A percentile compares a stretch with the other conserved stretches of the same genome.
Conservation (phyloP, 2,113 vertebrate genomes). For the Carassius auratus region DNA sequence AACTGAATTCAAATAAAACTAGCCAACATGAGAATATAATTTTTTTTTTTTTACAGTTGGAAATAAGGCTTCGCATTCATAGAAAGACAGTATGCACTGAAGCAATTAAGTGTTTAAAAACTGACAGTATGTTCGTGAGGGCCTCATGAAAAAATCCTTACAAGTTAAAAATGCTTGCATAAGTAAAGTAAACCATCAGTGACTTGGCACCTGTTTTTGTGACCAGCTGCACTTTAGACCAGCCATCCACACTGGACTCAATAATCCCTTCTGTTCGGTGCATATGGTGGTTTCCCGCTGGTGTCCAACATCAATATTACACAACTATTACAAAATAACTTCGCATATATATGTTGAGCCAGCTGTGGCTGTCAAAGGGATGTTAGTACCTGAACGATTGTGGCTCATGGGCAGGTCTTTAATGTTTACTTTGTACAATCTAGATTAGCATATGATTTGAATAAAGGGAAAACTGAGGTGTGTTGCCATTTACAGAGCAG, state of each 20-base stretch:
- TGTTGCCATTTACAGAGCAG: neutral
- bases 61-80: slow-evolving; percentile 60
- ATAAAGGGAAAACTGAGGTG: slow-evolving; percentile 31
- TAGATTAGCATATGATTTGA: slow-evolving; percentile 26
- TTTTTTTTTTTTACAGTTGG: slow-evolving; percentile 43
- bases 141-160: neutral
- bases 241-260: slow-evolving; percentile 31
- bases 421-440: slow-evolving; percentile 43
- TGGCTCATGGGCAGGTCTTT: neutral
- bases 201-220: slow-evolving; percentile 32
- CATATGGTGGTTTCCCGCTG: slow-evolving; percentile 43
- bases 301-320: slow-evolving; percentile 60
- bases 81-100: slow-evolving; percentile 43
- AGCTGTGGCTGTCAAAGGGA: slow-evolving; percentile 22
- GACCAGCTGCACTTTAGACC: slow-evolving; percentile 35
- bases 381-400: neutral
- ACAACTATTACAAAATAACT: slow-evolving; percentile 21
- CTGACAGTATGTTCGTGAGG: slow-evolving; percentile 12
- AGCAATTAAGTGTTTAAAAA: slow-evolving; percentile 16
- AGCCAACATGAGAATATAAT: slow-evolving; percentile 13
- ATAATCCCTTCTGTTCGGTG: slow-evolving; percentile 59
- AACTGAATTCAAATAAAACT: neutral
- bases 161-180: neutral
- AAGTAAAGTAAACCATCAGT: neutral
- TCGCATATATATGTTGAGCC: neutral